Evolutionary conservation across 64 coral and sea anemone species (phyloP), one percentile per base, ranked within the genome.

Genomic region (Stylophora pistillata): DNA sequence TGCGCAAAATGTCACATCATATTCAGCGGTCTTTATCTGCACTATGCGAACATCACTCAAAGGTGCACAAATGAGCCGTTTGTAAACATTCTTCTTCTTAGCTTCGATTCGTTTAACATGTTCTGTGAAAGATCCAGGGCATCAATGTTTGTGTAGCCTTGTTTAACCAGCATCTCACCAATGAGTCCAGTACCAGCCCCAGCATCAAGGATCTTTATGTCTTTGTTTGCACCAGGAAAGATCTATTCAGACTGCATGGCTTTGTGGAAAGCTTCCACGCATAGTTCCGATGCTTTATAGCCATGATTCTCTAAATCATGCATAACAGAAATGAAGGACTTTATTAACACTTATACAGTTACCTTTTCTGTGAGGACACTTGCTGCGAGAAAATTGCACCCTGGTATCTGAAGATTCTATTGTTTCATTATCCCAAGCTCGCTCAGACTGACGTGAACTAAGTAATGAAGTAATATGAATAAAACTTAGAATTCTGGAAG

Each of bases 121-220:
- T 91, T 56, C 52, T 77, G 21, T 37, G 71, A 76, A 55, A 85
- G 77, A 63, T 86, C 89, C 32, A 86, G 37, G 37, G 37, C 89
- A 76, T 91, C 89, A 21, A 91, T 61, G 20, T 91, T 76, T 10
- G 26, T 84, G 55, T 91, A 91, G 17, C 89, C 89, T 53, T 60
- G 89, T 15, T 84, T 53, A 3, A 59, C 25, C 55, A 91, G 66
- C 66, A 74, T 71, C 25, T 73, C 26, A 18, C 89, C 89, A 47
- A 91, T 57, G 2, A 84, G 47, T 9, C 89, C 89, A 47, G 89
- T 91, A 18, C 89, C 89, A 4, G 89, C 89, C 10, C 89, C 89
- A 20, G 79, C 79, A 28, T 91, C 89, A 0, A 91, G 56, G 28
- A 79, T 79, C 26, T 56, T 59, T 0, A 79, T 79, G 17, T 60